Percentiles rank a stretch among this genome's conserved stretches.
Evolutionary conservation across 2,113 vertebrate genomes (phyloP).

Genomic region (Misgurnus mizolepis): DNA sequence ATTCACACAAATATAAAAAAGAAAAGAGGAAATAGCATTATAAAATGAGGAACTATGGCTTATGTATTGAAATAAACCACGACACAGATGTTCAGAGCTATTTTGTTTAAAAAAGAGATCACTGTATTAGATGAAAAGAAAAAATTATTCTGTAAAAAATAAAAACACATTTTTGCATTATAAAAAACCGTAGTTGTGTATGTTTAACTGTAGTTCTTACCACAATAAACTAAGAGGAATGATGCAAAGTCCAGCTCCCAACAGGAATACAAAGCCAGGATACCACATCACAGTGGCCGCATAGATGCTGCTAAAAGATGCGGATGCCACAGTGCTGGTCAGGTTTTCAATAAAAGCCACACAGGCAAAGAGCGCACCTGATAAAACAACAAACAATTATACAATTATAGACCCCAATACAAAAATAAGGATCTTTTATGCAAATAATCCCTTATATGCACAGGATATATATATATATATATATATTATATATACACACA

Average conservation of each 20-base stretch:
- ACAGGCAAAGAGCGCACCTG: conserved; percentile 91
- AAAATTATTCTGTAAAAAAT: too few relatives aligned
- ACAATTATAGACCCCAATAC: not conserved
- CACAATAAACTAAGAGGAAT: conserved; percentile 79
- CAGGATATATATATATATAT: not conserved
- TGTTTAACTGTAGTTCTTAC: conserved; percentile 70
- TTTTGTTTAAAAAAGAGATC: too few relatives aligned
- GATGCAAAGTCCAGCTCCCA: conserved; percentile 80
- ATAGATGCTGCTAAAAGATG: conserved; percentile 83
- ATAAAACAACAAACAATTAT: conserved; percentile 30
- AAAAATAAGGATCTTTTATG: not conserved
- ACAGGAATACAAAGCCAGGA: conserved; percentile 85
- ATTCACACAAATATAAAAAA: not conserved
- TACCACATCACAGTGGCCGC: conserved; percentile 85
- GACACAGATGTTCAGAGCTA: too few relatives aligned
- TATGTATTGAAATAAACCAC: not conserved
- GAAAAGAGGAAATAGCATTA: not conserved
- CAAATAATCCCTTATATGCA: not conserved
- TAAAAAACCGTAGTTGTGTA: too few relatives aligned
- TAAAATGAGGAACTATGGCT: not conserved
- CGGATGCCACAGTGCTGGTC: conserved; percentile 64
- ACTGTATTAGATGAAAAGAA: too few relatives aligned
- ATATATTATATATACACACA: too few relatives aligned
- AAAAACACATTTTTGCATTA: too few relatives aligned
- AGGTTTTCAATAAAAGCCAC: conserved; percentile 86